A percentile compares a stretch with the other conserved stretches of the same genome.
Conservation (phyloP, 1,140 invertebrate species). For the Pachypsylla venusta region DNA sequence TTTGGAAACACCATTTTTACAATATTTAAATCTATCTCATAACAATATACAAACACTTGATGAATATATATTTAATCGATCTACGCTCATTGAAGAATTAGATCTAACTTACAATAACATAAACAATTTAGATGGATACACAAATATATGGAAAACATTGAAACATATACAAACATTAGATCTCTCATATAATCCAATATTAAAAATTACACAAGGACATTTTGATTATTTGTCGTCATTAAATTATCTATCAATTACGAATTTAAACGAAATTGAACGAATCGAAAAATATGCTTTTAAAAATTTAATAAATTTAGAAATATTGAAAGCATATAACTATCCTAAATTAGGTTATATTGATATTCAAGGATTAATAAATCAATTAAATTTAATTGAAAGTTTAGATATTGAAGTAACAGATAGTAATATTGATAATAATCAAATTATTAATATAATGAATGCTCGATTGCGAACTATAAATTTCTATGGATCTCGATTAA, state of each 20-base stretch:
- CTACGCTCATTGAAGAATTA: conserved; percentile 58
- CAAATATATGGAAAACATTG: conserved; percentile 46
- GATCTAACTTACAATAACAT: conserved; percentile 64
- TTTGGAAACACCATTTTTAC: conserved; percentile 74
- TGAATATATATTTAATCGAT: conserved; percentile 51
- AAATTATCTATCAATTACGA: conserved; percentile 44
- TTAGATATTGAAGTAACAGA: conserved; percentile 79
- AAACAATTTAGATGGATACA: conserved; percentile 28
- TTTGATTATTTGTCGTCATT: conserved; percentile 52
- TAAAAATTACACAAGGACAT: conserved; percentile 50
- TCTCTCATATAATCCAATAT: conserved; percentile 61
- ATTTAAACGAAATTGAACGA: conserved; percentile 48
- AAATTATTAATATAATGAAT: conserved; percentile 59
- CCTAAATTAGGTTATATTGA: conserved; percentile 68
- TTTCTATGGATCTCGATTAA: conserved; percentile 54
- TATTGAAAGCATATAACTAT: conserved; percentile 53
- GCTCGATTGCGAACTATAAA: conserved; percentile 57
- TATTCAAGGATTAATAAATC: conserved; percentile 57
- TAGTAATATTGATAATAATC: conserved; percentile 58
- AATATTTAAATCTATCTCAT: conserved; percentile 59
- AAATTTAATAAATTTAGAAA: conserved; percentile 47
- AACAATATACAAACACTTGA: conserved; percentile 54
- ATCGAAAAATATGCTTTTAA: conserved; percentile 74
- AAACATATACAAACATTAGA: conserved; percentile 51
- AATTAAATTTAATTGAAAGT: conserved; percentile 47